Evolutionary conservation across 2,113 vertebrate genomes (phyloP).

Genomic region (Microtus ochrogaster): DNA sequence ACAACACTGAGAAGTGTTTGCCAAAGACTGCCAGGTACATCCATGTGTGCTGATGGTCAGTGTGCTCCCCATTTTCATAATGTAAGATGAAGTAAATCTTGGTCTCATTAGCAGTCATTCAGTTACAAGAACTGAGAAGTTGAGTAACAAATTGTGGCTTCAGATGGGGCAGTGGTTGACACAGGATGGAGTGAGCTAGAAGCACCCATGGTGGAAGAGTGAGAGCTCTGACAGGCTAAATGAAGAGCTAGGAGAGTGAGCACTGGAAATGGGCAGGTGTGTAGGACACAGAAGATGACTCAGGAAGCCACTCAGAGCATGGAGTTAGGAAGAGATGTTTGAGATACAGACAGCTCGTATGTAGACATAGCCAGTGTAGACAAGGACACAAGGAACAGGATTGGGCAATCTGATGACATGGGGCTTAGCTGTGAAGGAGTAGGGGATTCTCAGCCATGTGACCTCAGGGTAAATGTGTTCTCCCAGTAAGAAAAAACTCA

Average conservation of each 20-base stretch:
- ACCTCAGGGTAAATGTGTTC: background rate
- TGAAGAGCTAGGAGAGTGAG: background rate
- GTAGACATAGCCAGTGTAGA: background rate
- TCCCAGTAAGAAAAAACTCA: background rate
- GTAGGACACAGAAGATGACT: background rate
- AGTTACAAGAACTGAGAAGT: background rate
- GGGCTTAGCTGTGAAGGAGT: background rate
- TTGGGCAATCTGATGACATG: background rate
- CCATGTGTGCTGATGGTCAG: background rate
- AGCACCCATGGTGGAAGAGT: background rate
- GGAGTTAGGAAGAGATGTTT: background rate
- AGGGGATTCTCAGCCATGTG: background rate
- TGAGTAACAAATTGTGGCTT: conserved; percentile 3
- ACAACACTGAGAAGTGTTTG: background rate
- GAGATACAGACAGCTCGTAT: background rate
- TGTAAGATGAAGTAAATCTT: conserved; percentile 1
- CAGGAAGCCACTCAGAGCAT: background rate
- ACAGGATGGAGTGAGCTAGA: background rate
- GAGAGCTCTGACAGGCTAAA: background rate
- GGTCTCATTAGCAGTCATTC: background rate
- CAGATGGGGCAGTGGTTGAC: background rate
- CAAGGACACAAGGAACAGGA: background rate
- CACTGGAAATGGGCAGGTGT: background rate
- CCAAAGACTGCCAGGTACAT: background rate
- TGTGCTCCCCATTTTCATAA: background rate